Evolutionary conservation across 2,888 invertebrate genomes (phyloP).

Genomic region (Lysandra coridon): DNA sequence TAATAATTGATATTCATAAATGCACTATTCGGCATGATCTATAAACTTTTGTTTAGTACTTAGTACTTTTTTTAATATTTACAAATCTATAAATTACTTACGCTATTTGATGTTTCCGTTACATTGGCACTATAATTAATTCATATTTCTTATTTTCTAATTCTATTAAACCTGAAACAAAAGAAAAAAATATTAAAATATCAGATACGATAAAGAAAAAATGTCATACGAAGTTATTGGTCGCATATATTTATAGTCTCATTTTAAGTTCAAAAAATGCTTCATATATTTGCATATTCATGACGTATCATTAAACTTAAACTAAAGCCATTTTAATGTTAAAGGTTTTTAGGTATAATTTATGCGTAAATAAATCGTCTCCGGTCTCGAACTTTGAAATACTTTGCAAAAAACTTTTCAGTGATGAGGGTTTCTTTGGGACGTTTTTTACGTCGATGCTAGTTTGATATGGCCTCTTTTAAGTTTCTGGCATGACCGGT

Average conservation of each 20-base stretch:
- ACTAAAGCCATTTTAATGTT: background rate
- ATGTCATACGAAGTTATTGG: too few species aligned
- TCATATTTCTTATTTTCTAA: conserved; percentile 1
- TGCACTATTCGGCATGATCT: background rate
- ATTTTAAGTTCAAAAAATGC: background rate
- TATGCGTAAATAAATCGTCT: conserved; percentile 7
- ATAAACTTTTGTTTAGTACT: background rate
- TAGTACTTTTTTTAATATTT: conserved; percentile 15
- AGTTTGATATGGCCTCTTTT: conserved; percentile 8
- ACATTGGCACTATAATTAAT: conserved; percentile 21
- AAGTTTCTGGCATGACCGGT: background rate
- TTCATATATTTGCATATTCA: background rate
- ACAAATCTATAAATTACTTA: background rate
- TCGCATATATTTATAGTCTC: too few species aligned
- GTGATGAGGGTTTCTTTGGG: conserved; percentile 4
- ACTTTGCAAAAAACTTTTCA: conserved; percentile 10
- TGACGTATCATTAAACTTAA: background rate
- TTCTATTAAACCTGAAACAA: conserved; percentile 26
- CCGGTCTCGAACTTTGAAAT: background rate
- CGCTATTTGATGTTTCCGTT: conserved; percentile 27
- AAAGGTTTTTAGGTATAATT: background rate
- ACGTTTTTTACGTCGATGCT: background rate
- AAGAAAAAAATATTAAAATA: background rate
- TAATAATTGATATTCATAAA: conserved; percentile 2
- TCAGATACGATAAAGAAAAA: background rate